Evolutionary conservation across 2,797 vertebrate species (phyloP).

Genomic region (Crocodylus rhombifer): DNA sequence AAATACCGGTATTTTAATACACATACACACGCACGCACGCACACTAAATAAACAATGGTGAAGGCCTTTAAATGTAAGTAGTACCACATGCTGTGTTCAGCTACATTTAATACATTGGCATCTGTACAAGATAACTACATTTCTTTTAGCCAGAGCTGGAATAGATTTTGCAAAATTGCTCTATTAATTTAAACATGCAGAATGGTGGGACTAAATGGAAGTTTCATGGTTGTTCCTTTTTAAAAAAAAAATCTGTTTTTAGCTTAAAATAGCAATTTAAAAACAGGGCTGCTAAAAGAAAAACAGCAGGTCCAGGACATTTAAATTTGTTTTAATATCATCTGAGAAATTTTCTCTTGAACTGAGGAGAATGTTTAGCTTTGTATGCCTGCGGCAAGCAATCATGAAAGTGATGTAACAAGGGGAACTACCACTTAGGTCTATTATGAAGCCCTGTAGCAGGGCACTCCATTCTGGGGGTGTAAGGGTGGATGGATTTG

Average conservation of each 20-base stretch:
- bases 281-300: constrained; percentile 10
- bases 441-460: neutral
- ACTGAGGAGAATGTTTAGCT: neutral
- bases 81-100: neutral
- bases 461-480: neutral
- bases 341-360: constrained; percentile 3
- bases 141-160: constrained; percentile 28
- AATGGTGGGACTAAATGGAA: neutral
- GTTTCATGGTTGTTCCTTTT: constrained; percentile 2
- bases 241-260: constrained; percentile 30
- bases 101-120: neutral
- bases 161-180: constrained; percentile 21
- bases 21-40: neutral
- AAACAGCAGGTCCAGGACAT: neutral
- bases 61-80: constrained; percentile 10
- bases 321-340: neutral
- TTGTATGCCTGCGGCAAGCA: neutral
- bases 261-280: constrained; percentile 32
- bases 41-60: constrained; percentile 7
- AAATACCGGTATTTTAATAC: neutral
- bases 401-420: neutral
- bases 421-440: neutral
- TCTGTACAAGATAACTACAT: neutral
- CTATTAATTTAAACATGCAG: neutral
- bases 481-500: neutral